Conservation (phyloP, 2,113 vertebrate species). For the Cnemophilus loriae region DNA sequence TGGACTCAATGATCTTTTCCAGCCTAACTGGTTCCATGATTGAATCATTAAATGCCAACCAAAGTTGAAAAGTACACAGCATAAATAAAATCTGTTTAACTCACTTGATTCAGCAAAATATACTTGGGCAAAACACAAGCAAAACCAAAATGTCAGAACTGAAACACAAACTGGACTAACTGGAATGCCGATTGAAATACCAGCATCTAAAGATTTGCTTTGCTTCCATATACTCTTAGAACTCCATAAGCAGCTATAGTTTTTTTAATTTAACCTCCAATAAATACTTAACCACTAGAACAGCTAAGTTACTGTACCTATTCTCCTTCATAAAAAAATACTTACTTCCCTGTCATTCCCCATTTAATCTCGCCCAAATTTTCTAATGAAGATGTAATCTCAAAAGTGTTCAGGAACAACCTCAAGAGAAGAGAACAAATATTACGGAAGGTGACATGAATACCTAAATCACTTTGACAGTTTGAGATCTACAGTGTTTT, state of each 20-base stretch:
- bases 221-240: background rate
- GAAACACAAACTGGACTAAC: background rate
- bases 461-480: background rate
- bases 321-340: background rate
- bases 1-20: background rate
- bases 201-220: background rate
- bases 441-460: background rate
- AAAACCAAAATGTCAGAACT: background rate
- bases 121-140: background rate
- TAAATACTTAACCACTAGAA: background rate
- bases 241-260: background rate
- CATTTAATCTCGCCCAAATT: conserved; percentile 59
- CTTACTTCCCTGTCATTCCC: conserved; percentile 53
- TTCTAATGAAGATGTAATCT: conserved; percentile 41
- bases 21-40: background rate
- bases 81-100: background rate
- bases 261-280: background rate
- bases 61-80: background rate
- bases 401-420: conserved; percentile 11
- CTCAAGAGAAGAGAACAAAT: background rate
- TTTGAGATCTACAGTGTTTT: background rate
- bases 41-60: background rate
- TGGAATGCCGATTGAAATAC: background rate
- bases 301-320: background rate
- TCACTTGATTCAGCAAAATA: background rate